Evolutionary conservation across 1,140 invertebrate genomes (phyloP).

Genomic region (Ruditapes philippinarum): DNA sequence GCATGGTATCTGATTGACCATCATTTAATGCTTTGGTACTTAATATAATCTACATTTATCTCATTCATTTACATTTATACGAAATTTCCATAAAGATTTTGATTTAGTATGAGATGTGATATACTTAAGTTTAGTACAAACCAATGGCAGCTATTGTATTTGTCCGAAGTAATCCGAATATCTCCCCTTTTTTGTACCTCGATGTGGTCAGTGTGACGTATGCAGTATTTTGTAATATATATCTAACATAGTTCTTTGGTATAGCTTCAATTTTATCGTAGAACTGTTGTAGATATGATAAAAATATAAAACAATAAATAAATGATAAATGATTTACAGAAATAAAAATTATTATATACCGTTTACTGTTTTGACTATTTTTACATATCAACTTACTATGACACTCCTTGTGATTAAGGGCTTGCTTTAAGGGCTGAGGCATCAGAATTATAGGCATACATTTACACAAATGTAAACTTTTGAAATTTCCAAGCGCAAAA

Average conservation of each 20-base stretch:
- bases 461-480: too few species aligned
- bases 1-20: too few species aligned
- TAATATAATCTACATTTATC: not conserved
- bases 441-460: too few species aligned
- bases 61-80: not conserved
- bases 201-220: constrained; percentile 40
- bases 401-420: too few species aligned
- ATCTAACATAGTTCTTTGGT: not conserved
- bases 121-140: not conserved
- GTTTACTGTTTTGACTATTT: too few species aligned
- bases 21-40: too few species aligned
- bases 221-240: not conserved
- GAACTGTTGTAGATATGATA: constrained; percentile 29
- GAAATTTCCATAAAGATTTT: not conserved
- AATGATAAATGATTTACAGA: too few species aligned
- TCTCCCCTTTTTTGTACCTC: constrained; percentile 22
- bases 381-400: too few species aligned
- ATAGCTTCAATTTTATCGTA: constrained; percentile 13
- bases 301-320: too few species aligned
- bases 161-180: not conserved
- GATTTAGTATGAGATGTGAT: not conserved
- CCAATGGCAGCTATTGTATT: constrained; percentile 22
- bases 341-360: too few species aligned
- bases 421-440: too few species aligned
- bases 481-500: too few species aligned